Evolutionary conservation across 2,888 invertebrate species (phyloP).

Genomic region (Drosophila incognita): DNA sequence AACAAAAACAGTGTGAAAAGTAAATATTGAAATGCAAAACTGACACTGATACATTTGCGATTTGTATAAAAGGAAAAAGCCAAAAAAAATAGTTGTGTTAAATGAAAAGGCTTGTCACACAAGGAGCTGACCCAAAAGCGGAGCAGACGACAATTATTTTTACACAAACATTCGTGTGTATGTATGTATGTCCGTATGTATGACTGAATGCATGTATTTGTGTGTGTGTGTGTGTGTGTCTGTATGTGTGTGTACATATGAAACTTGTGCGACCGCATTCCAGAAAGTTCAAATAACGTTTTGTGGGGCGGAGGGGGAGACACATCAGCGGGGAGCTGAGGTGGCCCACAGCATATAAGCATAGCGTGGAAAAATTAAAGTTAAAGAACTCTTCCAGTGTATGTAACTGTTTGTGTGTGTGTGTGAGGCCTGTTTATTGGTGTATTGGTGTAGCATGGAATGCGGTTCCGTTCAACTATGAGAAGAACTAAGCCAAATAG

Average conservation of each 20-base stretch:
- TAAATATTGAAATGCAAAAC: slow-evolving; percentile 54
- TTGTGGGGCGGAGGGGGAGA: slow-evolving; percentile 5
- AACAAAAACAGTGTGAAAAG: slow-evolving; percentile 58
- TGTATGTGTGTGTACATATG: slow-evolving; percentile 19
- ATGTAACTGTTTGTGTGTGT: slow-evolving; percentile 37
- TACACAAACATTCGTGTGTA: slow-evolving; percentile 14
- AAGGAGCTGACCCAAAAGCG: slow-evolving; percentile 42
- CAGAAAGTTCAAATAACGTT: slow-evolving; percentile 76
- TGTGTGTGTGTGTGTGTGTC: neutral
- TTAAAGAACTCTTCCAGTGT: slow-evolving; percentile 63
- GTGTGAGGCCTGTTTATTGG: slow-evolving; percentile 41
- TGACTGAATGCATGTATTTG: neutral
- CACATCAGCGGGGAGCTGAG: slow-evolving; percentile 27
- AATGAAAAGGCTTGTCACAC: slow-evolving; percentile 39
- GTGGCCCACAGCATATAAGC: slow-evolving; percentile 49
- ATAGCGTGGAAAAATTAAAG: slow-evolving; percentile 64
- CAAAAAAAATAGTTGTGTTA: slow-evolving; percentile 22
- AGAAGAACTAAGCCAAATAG: slow-evolving; percentile 69
- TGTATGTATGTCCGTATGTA: neutral
- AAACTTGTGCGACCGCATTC: slow-evolving; percentile 77
- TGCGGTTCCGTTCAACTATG: slow-evolving; percentile 66
- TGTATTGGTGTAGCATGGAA: slow-evolving; percentile 59
- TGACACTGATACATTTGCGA: slow-evolving; percentile 29
- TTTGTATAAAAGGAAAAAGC: slow-evolving; percentile 21
- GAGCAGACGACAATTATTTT: slow-evolving; percentile 28